These are phyloP conservation scores for Onychostruthus taczanowskii DNA, from an alignment of 2,113 vertebrate species.

Conservation along the genomic window DNA sequence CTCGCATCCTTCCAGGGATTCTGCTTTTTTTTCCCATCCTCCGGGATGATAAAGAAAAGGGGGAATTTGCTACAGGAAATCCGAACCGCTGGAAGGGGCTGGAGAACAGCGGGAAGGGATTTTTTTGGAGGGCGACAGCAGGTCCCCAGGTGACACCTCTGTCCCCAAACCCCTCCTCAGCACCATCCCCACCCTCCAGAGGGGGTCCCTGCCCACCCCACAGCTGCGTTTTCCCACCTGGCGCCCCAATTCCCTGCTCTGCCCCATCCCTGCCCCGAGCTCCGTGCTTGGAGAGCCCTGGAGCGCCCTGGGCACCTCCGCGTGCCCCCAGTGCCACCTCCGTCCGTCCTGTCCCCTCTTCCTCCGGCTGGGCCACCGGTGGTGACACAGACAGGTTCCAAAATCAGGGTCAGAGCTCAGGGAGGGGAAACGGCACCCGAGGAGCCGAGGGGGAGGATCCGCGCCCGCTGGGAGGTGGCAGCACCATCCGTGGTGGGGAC, in stretches of 20 bases:
- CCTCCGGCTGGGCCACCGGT: not conserved
- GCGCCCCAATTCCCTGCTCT: not conserved
- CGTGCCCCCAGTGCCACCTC: not conserved
- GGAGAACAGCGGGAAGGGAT: not conserved
- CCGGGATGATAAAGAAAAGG: not conserved
- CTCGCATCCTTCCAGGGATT: not conserved
- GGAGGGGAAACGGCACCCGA: not conserved
- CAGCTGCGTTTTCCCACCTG: not conserved
- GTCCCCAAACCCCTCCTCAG: not conserved
- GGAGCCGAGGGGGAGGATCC: not conserved
- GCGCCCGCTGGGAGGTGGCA: not conserved
- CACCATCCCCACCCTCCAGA: not conserved
- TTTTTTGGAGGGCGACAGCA: not conserved
- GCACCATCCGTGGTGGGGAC: not conserved
- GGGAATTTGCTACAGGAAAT: not conserved
- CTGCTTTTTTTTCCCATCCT: not conserved
- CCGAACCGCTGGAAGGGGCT: not conserved
- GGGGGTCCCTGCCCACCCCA: not conserved
- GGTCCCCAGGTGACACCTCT: not conserved
- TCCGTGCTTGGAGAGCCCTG: not conserved
- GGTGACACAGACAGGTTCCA: not conserved
- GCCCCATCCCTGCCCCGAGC: slow-evolving; percentile 12
- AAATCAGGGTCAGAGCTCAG: not conserved
- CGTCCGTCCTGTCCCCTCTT: not conserved
- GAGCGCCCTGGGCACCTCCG: not conserved